These are phyloP conservation scores for Rhimphoctona megacephalus DNA, from an alignment of 2,888 invertebrate genomes.

Conservation along the genomic window DNA sequence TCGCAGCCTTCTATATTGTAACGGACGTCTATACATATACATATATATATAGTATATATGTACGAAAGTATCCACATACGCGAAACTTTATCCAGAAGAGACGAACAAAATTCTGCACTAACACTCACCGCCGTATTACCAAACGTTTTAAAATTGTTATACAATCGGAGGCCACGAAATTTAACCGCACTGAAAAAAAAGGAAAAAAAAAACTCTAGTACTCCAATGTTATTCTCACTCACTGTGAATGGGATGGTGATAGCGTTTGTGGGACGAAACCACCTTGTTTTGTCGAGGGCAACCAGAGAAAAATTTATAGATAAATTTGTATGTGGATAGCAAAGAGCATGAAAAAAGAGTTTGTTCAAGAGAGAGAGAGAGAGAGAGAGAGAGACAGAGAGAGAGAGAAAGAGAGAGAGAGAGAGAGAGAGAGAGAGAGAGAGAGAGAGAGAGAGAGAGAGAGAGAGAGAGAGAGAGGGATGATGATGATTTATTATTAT, in stretches of 20 bases:
- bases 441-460: background rate
- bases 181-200: constrained; percentile 26
- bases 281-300: constrained; percentile 54
- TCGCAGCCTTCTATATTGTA: constrained; percentile 59
- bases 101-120: constrained; percentile 56
- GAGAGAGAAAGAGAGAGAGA: background rate
- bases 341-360: constrained; percentile 9
- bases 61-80: constrained; percentile 7
- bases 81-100: constrained; percentile 49
- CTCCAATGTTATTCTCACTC: constrained; percentile 30
- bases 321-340: background rate
- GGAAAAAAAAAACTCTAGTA: constrained; percentile 33
- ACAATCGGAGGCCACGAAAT: constrained; percentile 32
- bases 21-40: constrained; percentile 35
- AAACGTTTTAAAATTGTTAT: constrained; percentile 57
- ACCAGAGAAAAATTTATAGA: constrained; percentile 15
- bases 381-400: background rate
- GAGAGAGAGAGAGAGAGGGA: no score
- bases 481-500: no score
- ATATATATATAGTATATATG: background rate
- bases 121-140: constrained; percentile 37
- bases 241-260: constrained; percentile 3
- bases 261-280: constrained; percentile 30
- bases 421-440: no score
- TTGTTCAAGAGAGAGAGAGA: constrained; percentile 3